Base-by-base conservation (phyloP, 1,140 invertebrate species). In the Homalodisca vitripennis region DNA sequence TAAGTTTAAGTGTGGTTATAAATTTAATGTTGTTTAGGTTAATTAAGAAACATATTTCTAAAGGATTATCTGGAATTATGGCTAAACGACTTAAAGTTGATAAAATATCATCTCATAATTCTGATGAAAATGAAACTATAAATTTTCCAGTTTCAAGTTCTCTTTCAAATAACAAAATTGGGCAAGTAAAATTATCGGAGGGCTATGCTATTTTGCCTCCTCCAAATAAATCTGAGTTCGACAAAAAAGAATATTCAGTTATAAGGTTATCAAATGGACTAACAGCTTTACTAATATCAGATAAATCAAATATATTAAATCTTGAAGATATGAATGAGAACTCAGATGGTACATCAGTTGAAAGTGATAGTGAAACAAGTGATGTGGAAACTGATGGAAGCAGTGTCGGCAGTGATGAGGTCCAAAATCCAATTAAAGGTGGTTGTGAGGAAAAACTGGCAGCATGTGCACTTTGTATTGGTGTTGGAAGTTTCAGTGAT, bases 381-480 rank as follows among this genome's bases (percentile, higher is more conserved):
- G 47, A 31, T 32, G 51, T 55, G 1, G 51, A 31, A n/a, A 22
- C 26, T 57, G 55, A 57, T 60, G 41, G 63, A 55, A 14, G n/a
- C 27, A 51, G 55, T 2, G 65, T 55, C 14, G 41, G 29, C 41
- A 48, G 48, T 30, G 67, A 60, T 60, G 41, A 30, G 17, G 62
- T 57, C n/a, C 31, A 67, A 30, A 24, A 34, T 20, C 26, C 20
- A 27, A 14, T 26, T 60, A n/a, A 41, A 17, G 6, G 2, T 60
- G 66, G 55, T 53, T 71, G 66, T 69, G 72, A 67, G 22, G 68
- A 75, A 65, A 72, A 72, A 27, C 73, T 89, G 83, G 89, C 90
- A 46, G 90, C 90, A 1, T 89, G 89, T 76, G 87, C 85, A 6
- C 76, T 93, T 1, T 84, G 84, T 67, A 84, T 92, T 14, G 85